phyloP scores from a whole-genome alignment of 2,113 vertebrate species.

The Oceanites oceanicus region DNA sequence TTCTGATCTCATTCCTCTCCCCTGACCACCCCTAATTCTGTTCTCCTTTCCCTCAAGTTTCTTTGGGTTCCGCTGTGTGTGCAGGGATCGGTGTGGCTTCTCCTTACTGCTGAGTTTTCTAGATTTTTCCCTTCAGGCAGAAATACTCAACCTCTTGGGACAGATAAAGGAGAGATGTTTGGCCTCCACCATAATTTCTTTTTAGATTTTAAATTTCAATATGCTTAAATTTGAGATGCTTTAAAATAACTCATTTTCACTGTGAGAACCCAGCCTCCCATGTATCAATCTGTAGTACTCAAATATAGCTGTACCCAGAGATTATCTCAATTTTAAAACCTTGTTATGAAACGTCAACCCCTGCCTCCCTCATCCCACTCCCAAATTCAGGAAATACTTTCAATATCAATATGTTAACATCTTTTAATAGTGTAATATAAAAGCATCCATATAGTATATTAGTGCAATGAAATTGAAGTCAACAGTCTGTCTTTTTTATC shows the following conservation, averaged over 20 bases:
- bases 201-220: background rate
- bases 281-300: background rate
- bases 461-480: conserved; percentile 6
- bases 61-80: background rate
- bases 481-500: background rate
- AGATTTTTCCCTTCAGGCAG: background rate
- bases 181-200: background rate
- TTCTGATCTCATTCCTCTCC: background rate
- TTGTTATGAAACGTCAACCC: background rate
- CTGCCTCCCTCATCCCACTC: background rate
- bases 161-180: background rate
- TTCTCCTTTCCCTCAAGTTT: background rate
- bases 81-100: background rate
- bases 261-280: background rate
- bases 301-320: background rate
- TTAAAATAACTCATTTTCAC: background rate
- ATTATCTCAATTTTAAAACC: conserved; percentile 10
- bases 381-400: background rate
- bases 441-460: background rate
- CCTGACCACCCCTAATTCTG: background rate
- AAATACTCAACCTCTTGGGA: background rate
- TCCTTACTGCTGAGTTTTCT: background rate
- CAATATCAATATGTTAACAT: background rate
- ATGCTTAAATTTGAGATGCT: background rate
- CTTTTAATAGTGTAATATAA: background rate